phyloP scores from a whole-genome alignment of 2,888 invertebrate genomes.

The Bembecia ichneumoniformis region DNA sequence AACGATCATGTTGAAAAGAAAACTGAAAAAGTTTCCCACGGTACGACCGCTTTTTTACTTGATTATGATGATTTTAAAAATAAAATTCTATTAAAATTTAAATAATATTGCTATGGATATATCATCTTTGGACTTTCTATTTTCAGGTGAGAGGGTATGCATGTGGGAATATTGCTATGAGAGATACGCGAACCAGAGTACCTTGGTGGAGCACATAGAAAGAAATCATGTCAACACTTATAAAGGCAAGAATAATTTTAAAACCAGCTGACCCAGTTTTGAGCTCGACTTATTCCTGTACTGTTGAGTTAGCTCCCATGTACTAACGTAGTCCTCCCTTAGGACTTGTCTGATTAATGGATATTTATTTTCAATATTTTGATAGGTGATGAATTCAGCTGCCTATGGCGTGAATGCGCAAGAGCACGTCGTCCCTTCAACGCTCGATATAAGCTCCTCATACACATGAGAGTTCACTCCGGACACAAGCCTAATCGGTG shows the following conservation, averaged over 20 bases:
- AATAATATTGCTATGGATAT: too few relatives aligned
- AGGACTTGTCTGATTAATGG: too few relatives aligned
- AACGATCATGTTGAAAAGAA: conserved; percentile 25
- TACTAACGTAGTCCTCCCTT: too few relatives aligned
- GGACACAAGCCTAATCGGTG: conserved; percentile 99
- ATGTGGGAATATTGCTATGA: conserved; percentile 90
- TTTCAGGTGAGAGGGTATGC: conserved; percentile 73
- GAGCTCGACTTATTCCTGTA: too few relatives aligned
- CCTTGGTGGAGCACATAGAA: conserved; percentile 87
- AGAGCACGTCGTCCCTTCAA: conserved; percentile 93
- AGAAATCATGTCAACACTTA: conserved; percentile 89
- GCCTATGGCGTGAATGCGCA: conserved; percentile 94
- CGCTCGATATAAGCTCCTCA: conserved; percentile 96
- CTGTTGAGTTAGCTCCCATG: too few relatives aligned
- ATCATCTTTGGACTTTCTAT: conserved; percentile 5
- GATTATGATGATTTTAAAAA: not conserved
- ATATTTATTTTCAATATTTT: not conserved
- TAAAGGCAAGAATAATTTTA: conserved; percentile 59
- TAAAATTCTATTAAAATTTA: not conserved
- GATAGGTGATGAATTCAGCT: conserved; percentile 89
- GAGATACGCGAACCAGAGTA: conserved; percentile 83
- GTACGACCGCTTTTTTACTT: conserved; percentile 19
- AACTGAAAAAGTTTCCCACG: conserved; percentile 44
- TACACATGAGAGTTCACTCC: conserved; percentile 97
- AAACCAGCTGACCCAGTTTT: too few relatives aligned